Evolutionary conservation across 2,888 invertebrate genomes (phyloP).

Genomic region (Eurois occulta): DNA sequence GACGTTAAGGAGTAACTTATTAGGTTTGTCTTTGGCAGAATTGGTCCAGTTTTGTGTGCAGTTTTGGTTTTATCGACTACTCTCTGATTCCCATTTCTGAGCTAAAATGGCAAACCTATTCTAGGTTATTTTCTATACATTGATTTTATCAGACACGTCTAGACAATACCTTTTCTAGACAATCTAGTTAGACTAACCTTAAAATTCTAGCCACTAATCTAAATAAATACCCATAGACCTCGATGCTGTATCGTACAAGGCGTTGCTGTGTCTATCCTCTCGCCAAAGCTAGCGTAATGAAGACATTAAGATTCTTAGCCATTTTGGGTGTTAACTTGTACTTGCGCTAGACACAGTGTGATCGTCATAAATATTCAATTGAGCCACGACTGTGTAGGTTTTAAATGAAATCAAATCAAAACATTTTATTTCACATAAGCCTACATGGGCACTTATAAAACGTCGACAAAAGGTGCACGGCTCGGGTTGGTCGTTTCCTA

Average conservation of each 20-base stretch:
- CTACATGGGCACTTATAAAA: no score
- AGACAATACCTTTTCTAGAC: slow-evolving; percentile 9
- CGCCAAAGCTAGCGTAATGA: slow-evolving; percentile 76
- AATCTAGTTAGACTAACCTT: not conserved
- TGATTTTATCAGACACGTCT: not conserved
- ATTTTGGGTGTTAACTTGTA: slow-evolving; percentile 70
- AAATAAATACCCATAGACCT: slow-evolving; percentile 40
- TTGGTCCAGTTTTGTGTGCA: slow-evolving; percentile 12
- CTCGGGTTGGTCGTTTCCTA: no score
- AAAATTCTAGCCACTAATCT: slow-evolving; percentile 22
- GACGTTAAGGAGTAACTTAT: slow-evolving; percentile 27
- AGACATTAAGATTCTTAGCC: slow-evolving; percentile 83
- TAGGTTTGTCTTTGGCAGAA: slow-evolving; percentile 17
- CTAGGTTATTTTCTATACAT: not conserved
- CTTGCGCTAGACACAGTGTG: slow-evolving; percentile 32
- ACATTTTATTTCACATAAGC: no score
- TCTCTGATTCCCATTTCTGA: not conserved
- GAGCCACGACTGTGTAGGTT: slow-evolving; percentile 44
- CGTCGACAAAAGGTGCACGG: no score
- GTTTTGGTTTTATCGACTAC: not conserved
- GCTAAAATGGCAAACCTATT: not conserved
- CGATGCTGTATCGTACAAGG: slow-evolving; percentile 45
- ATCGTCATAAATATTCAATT: slow-evolving; percentile 66
- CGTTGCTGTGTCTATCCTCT: slow-evolving; percentile 61
- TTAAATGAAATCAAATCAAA: no score